Base-by-base conservation (phyloP, 2,797 vertebrate genomes). In the Allobates femoralis region DNA sequence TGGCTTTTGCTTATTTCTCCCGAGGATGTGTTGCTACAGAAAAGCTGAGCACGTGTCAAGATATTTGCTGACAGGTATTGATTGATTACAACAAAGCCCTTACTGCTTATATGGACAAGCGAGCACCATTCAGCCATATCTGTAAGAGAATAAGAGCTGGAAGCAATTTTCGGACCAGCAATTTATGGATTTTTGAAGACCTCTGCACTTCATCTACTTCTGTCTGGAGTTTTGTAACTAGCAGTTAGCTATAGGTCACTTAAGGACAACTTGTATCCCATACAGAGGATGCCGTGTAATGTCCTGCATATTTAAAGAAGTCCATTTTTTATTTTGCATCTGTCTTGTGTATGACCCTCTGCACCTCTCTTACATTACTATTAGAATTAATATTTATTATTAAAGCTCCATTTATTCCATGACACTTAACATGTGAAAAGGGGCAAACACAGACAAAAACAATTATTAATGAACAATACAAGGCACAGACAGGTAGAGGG, bases 81-180 rank as follows among this genome's bases (percentile, higher is more conserved):
- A 81, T 60, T 62, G 78, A 86, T 81, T 23, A 34, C 4, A 74
- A 64, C 11, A 64, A 75, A 75, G 16, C 10, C 67, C 73, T 62
- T 5, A 62, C 21, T 26, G 18, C 21, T 64, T 74, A 11, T 76
- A 66, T 51, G 37, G 41, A 55, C 28, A 76, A 30, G 50, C 14
- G 41, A 55, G 30, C 30, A 75, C 3, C 46, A 41, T 21, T 81
- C 67, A 86, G 56, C 30, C 60, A 56, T 76, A 32, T 81, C 78
- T 55, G 21, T 66, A 30, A 15, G 5, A 7, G 19, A n/a, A 32
- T 28, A 64, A 28, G 15, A 67, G 41, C 41, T 76, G 19, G 55
- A 81, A 81, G n/a, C 78, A 5, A 3, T 50, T 51, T 16, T 74
- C 23, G 21, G 14, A 51, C 5, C 34, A 12, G 26, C 34, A 19